phyloP scores from a whole-genome alignment of 1,140 invertebrate genomes.

The Phortica variegata region DNA sequence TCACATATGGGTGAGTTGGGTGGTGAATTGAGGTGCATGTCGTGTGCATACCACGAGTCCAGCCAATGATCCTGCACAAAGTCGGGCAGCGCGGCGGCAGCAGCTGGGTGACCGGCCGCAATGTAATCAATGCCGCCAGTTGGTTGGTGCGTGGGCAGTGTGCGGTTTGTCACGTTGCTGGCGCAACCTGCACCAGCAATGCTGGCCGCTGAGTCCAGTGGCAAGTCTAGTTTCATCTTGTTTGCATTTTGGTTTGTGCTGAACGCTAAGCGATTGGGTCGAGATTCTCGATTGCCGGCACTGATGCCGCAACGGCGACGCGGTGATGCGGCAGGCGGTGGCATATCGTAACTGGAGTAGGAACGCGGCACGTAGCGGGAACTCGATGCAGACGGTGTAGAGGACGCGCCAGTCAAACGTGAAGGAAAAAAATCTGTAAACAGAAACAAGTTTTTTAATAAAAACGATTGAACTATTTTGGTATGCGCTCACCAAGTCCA shows the following conservation, averaged over 20 bases:
- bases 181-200: constrained; percentile 20
- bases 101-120: constrained; percentile 25
- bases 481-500: constrained; percentile 30
- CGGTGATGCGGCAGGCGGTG: constrained; percentile 30
- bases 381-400: constrained; percentile 15
- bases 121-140: constrained; percentile 6
- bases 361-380: constrained; percentile 48
- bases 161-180: no score
- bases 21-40: constrained; percentile 43
- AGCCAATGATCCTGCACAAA: constrained; percentile 66
- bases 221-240: constrained; percentile 48
- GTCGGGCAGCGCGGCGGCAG: constrained; percentile 59
- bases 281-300: constrained; percentile 23
- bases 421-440: constrained; percentile 37
- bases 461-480: constrained; percentile 39
- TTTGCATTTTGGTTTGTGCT: constrained; percentile 11
- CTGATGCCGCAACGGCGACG: constrained; percentile 24
- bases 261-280: constrained; percentile 39
- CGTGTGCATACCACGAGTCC: constrained; percentile 59
- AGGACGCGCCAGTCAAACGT: constrained; percentile 16
- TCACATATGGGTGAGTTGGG: constrained; percentile 44
- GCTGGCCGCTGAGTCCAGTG: constrained; percentile 24
- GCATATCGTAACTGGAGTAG: constrained; percentile 54
- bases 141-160: no score
- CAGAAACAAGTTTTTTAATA: neutral